Evolutionary conservation across 2,113 vertebrate species (phyloP).

Genomic region (Rhombomys opimus): DNA sequence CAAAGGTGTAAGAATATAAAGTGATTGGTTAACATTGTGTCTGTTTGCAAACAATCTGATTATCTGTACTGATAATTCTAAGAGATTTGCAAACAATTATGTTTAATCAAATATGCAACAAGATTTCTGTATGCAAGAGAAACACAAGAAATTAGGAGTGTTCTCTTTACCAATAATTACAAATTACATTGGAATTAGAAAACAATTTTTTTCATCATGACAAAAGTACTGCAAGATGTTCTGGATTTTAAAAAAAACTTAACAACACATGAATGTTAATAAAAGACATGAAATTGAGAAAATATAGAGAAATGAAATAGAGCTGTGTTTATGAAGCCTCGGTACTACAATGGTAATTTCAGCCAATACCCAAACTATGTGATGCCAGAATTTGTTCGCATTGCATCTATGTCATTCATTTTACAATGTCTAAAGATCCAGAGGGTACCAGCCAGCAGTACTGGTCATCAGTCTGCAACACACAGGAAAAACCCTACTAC

Average conservation of each 20-base stretch:
- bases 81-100: conserved; percentile 10
- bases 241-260: neutral
- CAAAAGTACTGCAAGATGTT: neutral
- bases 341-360: neutral
- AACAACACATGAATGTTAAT: neutral
- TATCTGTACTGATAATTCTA: conserved; percentile 35
- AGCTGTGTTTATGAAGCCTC: neutral
- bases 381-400: neutral
- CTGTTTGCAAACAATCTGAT: neutral
- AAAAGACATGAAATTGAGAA: conserved; percentile 46
- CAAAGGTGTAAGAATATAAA: neutral
- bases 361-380: neutral
- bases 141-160: conserved; percentile 19
- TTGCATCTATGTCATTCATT: neutral
- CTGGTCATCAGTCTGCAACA: neutral
- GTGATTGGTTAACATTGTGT: neutral
- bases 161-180: neutral
- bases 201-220: neutral
- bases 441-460: neutral
- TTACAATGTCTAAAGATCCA: neutral
- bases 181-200: neutral
- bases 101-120: conserved; percentile 28
- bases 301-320: conserved; percentile 14
- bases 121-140: neutral
- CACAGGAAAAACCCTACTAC: neutral